Base-by-base conservation (phyloP, 2,888 invertebrate species). In the Polyploca ridens region DNA sequence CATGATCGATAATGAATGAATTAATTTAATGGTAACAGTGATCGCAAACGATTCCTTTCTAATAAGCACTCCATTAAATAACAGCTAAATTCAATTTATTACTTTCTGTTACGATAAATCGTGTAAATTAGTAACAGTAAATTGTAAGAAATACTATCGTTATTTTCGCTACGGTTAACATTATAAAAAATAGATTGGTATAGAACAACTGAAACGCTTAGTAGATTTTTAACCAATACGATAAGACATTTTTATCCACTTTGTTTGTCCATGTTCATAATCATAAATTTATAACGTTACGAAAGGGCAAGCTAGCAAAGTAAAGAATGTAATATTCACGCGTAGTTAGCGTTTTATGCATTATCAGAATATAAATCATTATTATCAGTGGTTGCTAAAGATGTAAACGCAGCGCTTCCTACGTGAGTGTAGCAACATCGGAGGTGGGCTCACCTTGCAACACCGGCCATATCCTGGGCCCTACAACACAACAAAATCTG, bases 311-410 rank as follows among this genome's bases (percentile, higher is more conserved):
- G 27, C 61, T 62, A 65, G 65, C 70, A 63, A 64, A 72, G 67
- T 71, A 63, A 64, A 72, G 67, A 71, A 71, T 69, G 65, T 67
- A 75, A 69, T 71, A 73, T 71, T 70, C 65, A 75, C 72, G 72
- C 72, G 72, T 78, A 80, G 81, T 82, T 79, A 75, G 63, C 67
- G 63, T 70, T 38, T 19, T 16, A 54, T 16, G 35, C 38, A 70
- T 71, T 81, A 84, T 87, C 79, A 81, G 73, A 62, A 67, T 68
- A 77, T 83, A 78, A 82, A 83, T 85, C 76, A 79, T 67, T 74
- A 68, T 72, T 82, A 86, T 78, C 77, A 82, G 75, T 65, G 68
- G 77, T 89, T 82, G 74, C 76, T 69, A 76, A 75, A 69, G 64
- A 69, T 69, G n/a, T 46, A n/a, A 46, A 71, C 67, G 60, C 66